phyloP scores from a whole-genome alignment of 64 coral and sea anemone species.

The Orbicella faveolata region DNA sequence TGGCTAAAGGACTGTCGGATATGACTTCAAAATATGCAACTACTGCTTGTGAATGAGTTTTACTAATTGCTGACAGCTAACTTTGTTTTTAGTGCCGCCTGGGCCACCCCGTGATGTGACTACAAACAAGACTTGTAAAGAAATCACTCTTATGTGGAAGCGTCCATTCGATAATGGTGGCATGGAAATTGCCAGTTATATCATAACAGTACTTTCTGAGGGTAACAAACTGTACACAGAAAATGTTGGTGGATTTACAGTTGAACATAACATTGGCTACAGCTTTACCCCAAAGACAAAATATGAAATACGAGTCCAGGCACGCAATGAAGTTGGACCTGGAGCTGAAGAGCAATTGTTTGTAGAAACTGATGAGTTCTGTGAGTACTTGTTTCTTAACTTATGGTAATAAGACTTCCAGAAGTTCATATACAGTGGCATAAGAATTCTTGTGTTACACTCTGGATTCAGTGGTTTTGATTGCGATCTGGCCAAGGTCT shows the following conservation, averaged over 20 bases:
- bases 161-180: constrained; percentile 4
- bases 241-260: background rate
- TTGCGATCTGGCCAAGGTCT: too few relatives aligned
- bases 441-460: too few relatives aligned
- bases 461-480: too few relatives aligned
- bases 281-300: background rate
- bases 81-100: background rate
- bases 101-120: background rate
- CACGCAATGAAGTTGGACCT: constrained; percentile 2
- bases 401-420: background rate
- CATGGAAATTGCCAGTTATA: background rate
- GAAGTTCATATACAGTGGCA: background rate
- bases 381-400: constrained; percentile 25
- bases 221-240: rapidly evolving
- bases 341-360: background rate
- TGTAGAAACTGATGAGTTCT: constrained; percentile 25
- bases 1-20: too few relatives aligned
- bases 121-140: background rate
- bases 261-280: background rate
- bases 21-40: background rate
- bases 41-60: background rate
- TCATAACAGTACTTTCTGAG: background rate
- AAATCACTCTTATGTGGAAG: background rate
- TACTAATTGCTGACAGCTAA: background rate
- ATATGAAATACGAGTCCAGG: background rate